Evolutionary conservation across 2,888 invertebrate species (phyloP), one percentile per base, ranked within the genome.

Genomic region (Archips crataeganus): DNA sequence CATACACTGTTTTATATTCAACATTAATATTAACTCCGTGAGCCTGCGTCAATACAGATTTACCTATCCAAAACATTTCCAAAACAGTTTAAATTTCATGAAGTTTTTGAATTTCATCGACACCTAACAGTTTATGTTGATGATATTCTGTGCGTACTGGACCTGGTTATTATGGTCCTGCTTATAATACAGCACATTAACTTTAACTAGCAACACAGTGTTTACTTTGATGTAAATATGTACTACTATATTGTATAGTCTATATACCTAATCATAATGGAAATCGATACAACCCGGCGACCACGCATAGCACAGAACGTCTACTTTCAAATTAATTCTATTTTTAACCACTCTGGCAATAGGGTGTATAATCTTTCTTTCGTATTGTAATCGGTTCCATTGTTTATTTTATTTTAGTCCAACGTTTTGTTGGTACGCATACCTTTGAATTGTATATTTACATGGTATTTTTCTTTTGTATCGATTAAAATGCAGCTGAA

Each of bases 21-120:
- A 82, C 88, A 94, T 94, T 85, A 92, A 94, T 94, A 94, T 94
- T 94, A 92, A 94, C 88, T 79, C 80, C 79, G 84, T 76, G 82
- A 86, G 81, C 76, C 81, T 88, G 89, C 93, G 93, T 93, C 93
- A 93, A 78, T 63, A 74, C 75, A 77, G 81, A 90, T 91, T 87
- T 89, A 84, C 88, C 87, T 87, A 80, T 87, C 89, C 89, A 85
- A 89, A 84, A 76, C 79, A 80, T 81, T 78, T 79, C 77, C 81
- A 81, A 76, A 79, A 81, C 82, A 82, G 82, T 79, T 84, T 84
- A 86, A 87, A 83, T 87, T 90, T 87, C 88, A 87, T 83, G 77
- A 80, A 80, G 59, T 75, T 83, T 88, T 88, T 82, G 87, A 86
- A 89, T 87, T 63, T 57, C 47, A 15, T 65, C 47, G 9, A 10